Conservation (phyloP, 2,113 vertebrate species). For the Ammodramus savannarum region DNA sequence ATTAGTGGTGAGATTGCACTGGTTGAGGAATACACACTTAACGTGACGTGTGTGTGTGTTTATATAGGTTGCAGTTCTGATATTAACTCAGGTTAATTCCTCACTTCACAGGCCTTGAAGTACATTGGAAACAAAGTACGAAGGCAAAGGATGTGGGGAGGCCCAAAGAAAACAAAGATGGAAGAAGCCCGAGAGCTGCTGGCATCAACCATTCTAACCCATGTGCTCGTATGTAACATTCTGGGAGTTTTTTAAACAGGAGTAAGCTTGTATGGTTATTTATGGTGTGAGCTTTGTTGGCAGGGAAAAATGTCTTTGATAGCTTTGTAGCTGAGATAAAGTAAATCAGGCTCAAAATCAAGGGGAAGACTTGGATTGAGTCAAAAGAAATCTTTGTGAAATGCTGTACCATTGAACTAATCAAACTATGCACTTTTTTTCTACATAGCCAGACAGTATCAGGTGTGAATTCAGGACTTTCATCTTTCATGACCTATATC, state of each 20-base stretch:
- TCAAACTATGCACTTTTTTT: background rate
- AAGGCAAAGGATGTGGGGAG: conserved; percentile 96
- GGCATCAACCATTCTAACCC: conserved; percentile 93
- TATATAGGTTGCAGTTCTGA: background rate
- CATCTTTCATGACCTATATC: background rate
- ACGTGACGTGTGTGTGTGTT: fast-evolving
- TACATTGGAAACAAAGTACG: conserved; percentile 97
- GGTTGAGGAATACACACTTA: background rate
- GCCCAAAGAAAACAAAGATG: conserved; percentile 98
- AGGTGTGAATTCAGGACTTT: background rate
- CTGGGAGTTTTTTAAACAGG: background rate
- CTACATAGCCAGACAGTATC: background rate
- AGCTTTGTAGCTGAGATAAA: background rate
- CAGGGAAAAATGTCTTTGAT: background rate
- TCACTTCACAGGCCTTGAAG: conserved; percentile 82
- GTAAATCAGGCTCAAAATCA: background rate
- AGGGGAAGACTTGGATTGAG: background rate
- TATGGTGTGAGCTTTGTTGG: background rate
- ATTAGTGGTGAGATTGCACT: background rate
- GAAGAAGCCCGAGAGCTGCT: conserved; percentile 96
- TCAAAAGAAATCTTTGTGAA: background rate
- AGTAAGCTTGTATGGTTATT: background rate
- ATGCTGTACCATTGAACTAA: background rate
- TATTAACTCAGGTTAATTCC: background rate
- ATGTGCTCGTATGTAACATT: conserved; percentile 82